phyloP scores from a whole-genome alignment of 2,797 vertebrate genomes.

The Diglossa cyanea region DNA sequence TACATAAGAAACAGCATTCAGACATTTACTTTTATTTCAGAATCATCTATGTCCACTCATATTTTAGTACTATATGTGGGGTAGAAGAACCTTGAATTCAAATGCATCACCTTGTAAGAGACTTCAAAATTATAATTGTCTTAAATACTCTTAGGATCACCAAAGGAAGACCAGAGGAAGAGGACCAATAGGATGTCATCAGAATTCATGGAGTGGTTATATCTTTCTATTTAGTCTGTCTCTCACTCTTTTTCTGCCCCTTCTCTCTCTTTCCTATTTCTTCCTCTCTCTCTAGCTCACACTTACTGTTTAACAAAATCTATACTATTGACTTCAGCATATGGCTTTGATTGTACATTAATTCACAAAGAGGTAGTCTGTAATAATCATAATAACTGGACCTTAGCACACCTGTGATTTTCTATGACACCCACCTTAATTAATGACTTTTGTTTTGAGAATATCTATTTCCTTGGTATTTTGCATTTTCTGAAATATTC shows the following conservation, averaged over 20 bases:
- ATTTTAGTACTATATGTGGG: neutral
- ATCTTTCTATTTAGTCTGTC: neutral
- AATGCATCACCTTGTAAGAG: neutral
- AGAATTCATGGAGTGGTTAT: neutral
- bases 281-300: neutral
- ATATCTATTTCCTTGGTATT: neutral
- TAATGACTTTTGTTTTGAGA: neutral
- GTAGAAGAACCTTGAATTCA: neutral
- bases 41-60: neutral
- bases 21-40: neutral
- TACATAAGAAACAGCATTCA: neutral
- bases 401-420: neutral
- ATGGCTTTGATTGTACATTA: neutral
- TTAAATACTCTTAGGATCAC: neutral
- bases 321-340: neutral
- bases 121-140: neutral
- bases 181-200: fast-evolving
- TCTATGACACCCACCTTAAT: neutral
- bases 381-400: neutral
- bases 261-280: neutral
- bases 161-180: neutral
- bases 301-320: neutral
- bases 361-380: neutral
- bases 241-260: neutral
- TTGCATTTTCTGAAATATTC: neutral